These are phyloP conservation scores for Gila orcuttii DNA, from an alignment of 2,113 vertebrate species.

Conservation along the genomic window DNA sequence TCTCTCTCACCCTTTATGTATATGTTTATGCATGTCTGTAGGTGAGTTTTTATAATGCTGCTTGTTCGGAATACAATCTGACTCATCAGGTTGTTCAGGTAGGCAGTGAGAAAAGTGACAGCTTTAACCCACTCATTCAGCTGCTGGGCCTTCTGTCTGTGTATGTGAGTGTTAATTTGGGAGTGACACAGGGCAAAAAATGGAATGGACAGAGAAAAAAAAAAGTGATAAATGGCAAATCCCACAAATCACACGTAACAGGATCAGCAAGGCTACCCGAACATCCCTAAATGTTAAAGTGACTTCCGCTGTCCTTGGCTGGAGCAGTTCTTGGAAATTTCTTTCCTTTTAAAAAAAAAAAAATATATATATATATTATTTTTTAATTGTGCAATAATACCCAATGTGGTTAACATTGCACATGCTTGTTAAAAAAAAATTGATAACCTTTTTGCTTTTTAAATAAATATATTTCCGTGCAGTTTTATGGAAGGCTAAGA, in stretches of 20 bases:
- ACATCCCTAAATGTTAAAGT: not conserved
- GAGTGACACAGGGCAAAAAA: slow-evolving; percentile 22
- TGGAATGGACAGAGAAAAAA: not conserved
- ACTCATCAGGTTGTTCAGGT: slow-evolving; percentile 50
- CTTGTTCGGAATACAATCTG: slow-evolving; percentile 44
- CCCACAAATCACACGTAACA: not conserved
- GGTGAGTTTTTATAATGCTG: slow-evolving; percentile 43
- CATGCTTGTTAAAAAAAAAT: not conserved
- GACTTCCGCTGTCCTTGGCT: too few species aligned
- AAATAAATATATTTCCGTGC: too few species aligned
- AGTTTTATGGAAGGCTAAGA: too few species aligned
- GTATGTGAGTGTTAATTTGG: slow-evolving; percentile 1
- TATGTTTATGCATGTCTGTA: slow-evolving; percentile 43
- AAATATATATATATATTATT: too few species aligned
- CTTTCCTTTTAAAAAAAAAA: too few species aligned
- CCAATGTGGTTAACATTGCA: not conserved
- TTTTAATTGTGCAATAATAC: too few species aligned
- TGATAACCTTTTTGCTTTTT: too few species aligned
- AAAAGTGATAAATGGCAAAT: not conserved
- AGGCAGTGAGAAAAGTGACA: slow-evolving; percentile 36
- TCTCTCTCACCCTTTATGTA: slow-evolving; percentile 5
- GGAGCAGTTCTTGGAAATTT: not conserved
- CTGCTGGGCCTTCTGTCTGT: slow-evolving; percentile 36
- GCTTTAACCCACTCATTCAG: slow-evolving; percentile 40
- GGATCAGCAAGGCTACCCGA: slow-evolving; percentile 23